A percentile compares a stretch with the other conserved stretches of the same genome.
These are phyloP conservation scores for Coenobita brevimanus DNA, from an alignment of 1,140 invertebrate genomes.

Conservation along the genomic window DNA sequence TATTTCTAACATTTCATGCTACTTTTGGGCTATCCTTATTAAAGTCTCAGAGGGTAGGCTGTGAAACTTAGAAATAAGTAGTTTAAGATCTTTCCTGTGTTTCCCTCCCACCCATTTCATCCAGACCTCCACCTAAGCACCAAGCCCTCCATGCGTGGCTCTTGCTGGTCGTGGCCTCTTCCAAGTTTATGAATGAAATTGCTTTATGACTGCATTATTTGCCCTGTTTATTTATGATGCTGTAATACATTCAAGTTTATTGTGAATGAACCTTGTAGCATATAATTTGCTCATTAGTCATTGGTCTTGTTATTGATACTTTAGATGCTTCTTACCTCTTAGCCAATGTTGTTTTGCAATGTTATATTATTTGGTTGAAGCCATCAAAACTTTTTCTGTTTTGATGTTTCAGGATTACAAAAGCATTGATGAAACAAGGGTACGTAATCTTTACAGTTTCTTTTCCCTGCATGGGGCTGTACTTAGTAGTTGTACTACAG, in stretches of 20 bases:
- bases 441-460: slow-evolving; percentile 58
- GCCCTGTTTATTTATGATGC: not conserved
- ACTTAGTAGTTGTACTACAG: slow-evolving; percentile 4
- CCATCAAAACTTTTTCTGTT: slow-evolving; percentile 56
- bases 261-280: not conserved
- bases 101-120: too few species aligned
- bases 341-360: slow-evolving; percentile 22
- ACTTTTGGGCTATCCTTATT: too few species aligned
- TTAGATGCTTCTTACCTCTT: slow-evolving; percentile 42
- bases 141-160: slow-evolving; percentile 42
- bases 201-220: not conserved
- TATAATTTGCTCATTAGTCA: not conserved
- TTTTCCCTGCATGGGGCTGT: slow-evolving; percentile 55
- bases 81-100: too few species aligned
- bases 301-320: not conserved
- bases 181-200: not conserved
- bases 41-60: too few species aligned
- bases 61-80: too few species aligned
- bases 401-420: slow-evolving; percentile 66
- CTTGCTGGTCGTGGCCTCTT: not conserved
- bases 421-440: slow-evolving; percentile 60
- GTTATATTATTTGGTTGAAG: slow-evolving; percentile 30
- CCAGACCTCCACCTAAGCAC: not conserved
- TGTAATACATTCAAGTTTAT: not conserved
- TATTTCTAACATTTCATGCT: too few species aligned